Conservation (phyloP, 2,797 vertebrate species). For the Decapterus maruadsi region DNA sequence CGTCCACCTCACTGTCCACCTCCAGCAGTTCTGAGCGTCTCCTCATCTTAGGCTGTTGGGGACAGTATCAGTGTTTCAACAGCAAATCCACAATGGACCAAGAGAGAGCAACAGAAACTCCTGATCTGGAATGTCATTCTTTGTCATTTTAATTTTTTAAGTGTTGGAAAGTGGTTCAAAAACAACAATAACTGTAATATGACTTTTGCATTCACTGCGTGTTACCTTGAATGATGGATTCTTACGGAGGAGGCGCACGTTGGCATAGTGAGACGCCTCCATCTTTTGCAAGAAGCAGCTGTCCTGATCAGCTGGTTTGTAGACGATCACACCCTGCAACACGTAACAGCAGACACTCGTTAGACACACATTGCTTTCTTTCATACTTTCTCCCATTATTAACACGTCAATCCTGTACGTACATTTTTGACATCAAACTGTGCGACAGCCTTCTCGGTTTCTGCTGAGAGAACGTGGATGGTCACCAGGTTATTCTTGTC, state of each 20-base stretch:
- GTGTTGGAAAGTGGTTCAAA: too few relatives aligned
- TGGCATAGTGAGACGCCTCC: conserved; percentile 89
- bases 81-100: conserved; percentile 16
- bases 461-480: conserved; percentile 85
- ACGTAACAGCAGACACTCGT: conserved; percentile 17
- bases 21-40: conserved; percentile 91
- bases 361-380: too few relatives aligned
- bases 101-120: background rate
- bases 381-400: background rate
- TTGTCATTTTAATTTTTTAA: background rate
- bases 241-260: conserved; percentile 84
- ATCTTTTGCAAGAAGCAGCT: conserved; percentile 92
- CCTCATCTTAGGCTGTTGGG: conserved; percentile 80
- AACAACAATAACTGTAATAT: background rate
- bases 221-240: conserved; percentile 83
- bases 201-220: background rate
- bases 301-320: conserved; percentile 86
- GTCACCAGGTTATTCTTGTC: conserved; percentile 86
- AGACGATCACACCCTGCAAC: conserved; percentile 92
- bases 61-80: conserved; percentile 27
- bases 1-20: conserved; percentile 84
- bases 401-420: conserved; percentile 39
- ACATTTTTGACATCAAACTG: conserved; percentile 91
- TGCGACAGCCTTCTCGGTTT: conserved; percentile 87
- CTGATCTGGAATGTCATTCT: conserved; percentile 14